Evolutionary conservation across 1,140 invertebrate genomes (phyloP), one percentile per base, ranked within the genome.

Genomic region (Pseudomyrmex pallidus): DNA sequence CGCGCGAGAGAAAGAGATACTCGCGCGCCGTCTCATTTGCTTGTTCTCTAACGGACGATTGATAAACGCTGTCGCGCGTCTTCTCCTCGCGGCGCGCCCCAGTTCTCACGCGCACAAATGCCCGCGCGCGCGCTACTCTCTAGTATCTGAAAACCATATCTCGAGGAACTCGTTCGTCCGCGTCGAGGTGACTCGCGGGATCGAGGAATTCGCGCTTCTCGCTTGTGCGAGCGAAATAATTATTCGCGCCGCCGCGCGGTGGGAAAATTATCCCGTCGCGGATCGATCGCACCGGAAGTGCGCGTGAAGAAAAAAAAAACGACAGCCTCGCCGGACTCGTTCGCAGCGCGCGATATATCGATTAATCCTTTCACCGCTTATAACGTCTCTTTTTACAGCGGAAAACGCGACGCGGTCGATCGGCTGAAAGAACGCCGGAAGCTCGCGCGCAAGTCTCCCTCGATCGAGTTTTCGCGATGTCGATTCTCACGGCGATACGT

Each of bases 41-140:
- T 77, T 85, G 70, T 57, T 50, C 56, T 63, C 62, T 63, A 87
- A 88, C 87, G 86, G 77, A 10, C 54, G 1, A 74, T 78, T 52
- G 86, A 87, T 88, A 83, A 88, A 74, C 77, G 59, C 66, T 72
- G 86, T 77, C 86, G 87, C 86, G 87, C 86, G 72, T 88, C 87
- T 83, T 83, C 85, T 85, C 54, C 52, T 61, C 25, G 70, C 35
- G 35, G 35, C 35, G 70, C 80, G 84, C 67, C 80, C 86, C 56
- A 86, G 80, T 88, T 89, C 87, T 88, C 87, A 89, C 87, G 87
- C 84, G 15, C 22, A 7, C 61, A 9, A 54, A 46, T 48, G 63
- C 7, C 17, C 25, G 62, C 25, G 2, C 57, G 20, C 54, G 17
- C 9, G 48, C 22, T 22, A 54, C 85, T 85, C 64, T 66, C 35